Evolutionary conservation across 2,113 vertebrate species (phyloP).

Genomic region (Eulemur macaco): DNA sequence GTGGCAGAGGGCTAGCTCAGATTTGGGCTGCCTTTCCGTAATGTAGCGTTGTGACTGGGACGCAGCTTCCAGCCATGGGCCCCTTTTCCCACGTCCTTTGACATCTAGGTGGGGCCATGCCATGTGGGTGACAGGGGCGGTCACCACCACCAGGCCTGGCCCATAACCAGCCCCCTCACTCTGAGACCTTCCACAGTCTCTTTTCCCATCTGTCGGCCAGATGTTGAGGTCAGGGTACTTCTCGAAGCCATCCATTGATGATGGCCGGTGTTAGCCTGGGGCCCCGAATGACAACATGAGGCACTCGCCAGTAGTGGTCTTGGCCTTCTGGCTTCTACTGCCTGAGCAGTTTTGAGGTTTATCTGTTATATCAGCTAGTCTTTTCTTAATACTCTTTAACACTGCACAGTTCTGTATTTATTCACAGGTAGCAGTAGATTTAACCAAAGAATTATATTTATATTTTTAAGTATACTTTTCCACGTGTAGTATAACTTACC

Average conservation of each 20-base stretch:
- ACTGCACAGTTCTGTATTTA: background rate
- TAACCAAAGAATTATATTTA: background rate
- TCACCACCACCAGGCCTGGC: background rate
- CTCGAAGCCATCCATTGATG: background rate
- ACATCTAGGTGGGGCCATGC: background rate
- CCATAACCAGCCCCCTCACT: background rate
- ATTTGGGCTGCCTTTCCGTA: background rate
- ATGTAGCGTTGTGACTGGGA: background rate
- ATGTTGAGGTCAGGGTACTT: background rate
- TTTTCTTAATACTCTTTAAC: background rate
- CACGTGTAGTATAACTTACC: slow-evolving; percentile 7
- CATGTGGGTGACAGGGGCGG: no score
- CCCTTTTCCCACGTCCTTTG: background rate
- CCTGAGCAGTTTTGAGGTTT: background rate
- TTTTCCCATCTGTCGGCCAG: background rate
- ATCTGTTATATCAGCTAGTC: background rate
- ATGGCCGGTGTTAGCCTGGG: background rate
- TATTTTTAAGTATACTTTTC: background rate
- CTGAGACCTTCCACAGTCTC: background rate
- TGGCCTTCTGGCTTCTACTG: background rate
- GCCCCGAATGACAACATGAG: background rate
- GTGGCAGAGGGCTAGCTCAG: background rate
- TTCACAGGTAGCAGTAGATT: background rate
- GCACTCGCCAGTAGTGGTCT: background rate
- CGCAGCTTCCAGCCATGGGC: background rate